Base-by-base conservation (phyloP, 2,113 vertebrate genomes). In the Brachyhypopomus occidentalis region DNA sequence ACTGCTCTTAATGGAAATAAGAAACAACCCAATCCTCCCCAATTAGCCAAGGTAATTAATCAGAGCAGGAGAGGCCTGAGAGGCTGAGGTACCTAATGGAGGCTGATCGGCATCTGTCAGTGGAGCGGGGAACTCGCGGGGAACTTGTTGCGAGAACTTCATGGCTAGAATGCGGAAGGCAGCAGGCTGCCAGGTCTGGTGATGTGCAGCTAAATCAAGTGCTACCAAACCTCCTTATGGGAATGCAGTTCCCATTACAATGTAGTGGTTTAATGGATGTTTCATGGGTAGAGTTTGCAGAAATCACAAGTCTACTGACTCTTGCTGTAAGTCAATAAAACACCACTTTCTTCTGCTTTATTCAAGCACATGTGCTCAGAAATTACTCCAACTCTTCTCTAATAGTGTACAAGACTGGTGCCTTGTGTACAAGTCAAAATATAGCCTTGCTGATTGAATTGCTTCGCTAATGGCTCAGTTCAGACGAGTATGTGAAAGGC, bases 41-140 rank as follows among this genome's bases (percentile, higher is more conserved):
- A 74, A 66, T 64, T 80, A 80, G 70, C 45, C 12, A 36, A 66
- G 70, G 48, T 66, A 74, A 80, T 80, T 80, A 80, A 66, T 60
- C 62, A 64, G 41, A 64, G 74, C 41, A 23, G 25, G 7, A 45
- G 69, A 72, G 25, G 19, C 19, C 78, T 59, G 41, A 30, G 58
- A 69, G 59, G 56, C 58, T 62, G 23, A 22, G 62, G 67, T 41
- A 30, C 58, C n/a, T 62, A 79, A 72, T 72, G 9, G 22, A 62
- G 56, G 34, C 67, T 72, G 67, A 72, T 72, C 59, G 69, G 36
- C 22, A 30, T 79, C 60, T 20, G 38, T 19, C 62, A 23, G 36
- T 17, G 59, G 36, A 70, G 36, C 16, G 17, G 23, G 72, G 30
- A 30, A 30, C 30, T 30, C 30, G 19, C 16, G 23, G 60, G 67